These are phyloP conservation scores for Aldrovandia affinis DNA, from an alignment of 2,797 vertebrate species.

Conservation along the genomic window DNA sequence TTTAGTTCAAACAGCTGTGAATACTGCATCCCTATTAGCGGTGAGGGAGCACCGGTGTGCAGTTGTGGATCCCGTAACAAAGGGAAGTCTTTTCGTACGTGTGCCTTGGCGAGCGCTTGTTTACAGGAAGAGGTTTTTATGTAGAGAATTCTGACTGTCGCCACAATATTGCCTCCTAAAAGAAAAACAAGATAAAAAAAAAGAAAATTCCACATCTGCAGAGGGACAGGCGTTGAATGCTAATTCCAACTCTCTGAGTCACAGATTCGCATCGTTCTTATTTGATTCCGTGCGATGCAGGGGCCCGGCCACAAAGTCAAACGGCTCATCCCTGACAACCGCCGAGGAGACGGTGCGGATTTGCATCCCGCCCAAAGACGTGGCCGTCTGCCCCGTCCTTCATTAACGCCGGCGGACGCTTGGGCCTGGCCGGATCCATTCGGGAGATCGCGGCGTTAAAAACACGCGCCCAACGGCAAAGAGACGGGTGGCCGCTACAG, in stretches of 20 bases:
- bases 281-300: background rate
- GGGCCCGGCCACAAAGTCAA: slow-evolving; percentile 19
- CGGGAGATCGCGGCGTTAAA: background rate
- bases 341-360: background rate
- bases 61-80: background rate
- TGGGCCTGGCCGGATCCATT: background rate
- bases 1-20: background rate
- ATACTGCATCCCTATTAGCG: background rate
- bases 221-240: background rate
- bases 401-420: background rate
- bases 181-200: background rate
- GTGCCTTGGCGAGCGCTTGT: background rate
- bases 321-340: background rate
- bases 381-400: background rate
- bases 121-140: background rate
- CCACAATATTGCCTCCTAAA: background rate
- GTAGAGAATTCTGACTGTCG: too few relatives aligned
- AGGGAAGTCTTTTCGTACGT: background rate
- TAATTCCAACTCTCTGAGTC: background rate
- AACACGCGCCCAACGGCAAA: too few relatives aligned
- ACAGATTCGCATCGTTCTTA: background rate
- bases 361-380: background rate
- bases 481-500: too few relatives aligned
- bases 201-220: background rate
- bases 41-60: background rate